These are phyloP conservation scores for Lutjanus erythropterus DNA, from an alignment of 2,113 vertebrate species.

Conservation along the genomic window DNA sequence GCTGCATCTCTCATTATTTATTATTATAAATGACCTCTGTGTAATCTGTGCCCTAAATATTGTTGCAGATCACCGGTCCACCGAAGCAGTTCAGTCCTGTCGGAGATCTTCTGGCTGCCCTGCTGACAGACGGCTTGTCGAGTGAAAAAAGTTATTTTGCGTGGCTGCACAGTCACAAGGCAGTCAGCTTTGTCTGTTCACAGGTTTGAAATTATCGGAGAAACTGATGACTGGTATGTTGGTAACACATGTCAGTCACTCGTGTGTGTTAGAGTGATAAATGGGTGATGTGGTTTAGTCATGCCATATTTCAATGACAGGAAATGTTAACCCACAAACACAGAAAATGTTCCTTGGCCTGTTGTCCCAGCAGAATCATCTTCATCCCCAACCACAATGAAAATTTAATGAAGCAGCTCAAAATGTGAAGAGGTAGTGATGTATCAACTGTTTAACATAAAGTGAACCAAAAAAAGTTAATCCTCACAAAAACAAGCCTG, in stretches of 20 bases:
- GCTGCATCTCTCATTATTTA: too few species aligned
- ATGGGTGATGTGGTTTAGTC: neutral
- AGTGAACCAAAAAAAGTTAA: neutral
- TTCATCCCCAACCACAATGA: neutral
- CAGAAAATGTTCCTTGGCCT: neutral
- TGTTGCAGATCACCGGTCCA: slow-evolving; percentile 38
- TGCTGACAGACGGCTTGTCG: slow-evolving; percentile 1
- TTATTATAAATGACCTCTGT: too few species aligned
- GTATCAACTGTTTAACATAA: neutral
- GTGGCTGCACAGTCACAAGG: neutral
- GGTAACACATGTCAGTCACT: neutral
- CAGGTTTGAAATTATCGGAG: neutral
- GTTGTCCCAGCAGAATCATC: neutral
- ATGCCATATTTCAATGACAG: neutral
- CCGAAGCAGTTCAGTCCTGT: slow-evolving; percentile 1
- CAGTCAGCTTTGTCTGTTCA: slow-evolving; percentile 1
- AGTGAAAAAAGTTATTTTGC: neutral
- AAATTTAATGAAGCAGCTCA: neutral
- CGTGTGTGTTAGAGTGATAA: neutral
- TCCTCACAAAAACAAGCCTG: neutral
- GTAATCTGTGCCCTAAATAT: slow-evolving; percentile 14
- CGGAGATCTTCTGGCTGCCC: neutral
- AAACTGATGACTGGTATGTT: neutral
- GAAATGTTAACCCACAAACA: neutral
- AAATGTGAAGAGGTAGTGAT: neutral